Evolutionary conservation across 2,797 vertebrate species (phyloP).

Genomic region (Pangasius macronema): DNA sequence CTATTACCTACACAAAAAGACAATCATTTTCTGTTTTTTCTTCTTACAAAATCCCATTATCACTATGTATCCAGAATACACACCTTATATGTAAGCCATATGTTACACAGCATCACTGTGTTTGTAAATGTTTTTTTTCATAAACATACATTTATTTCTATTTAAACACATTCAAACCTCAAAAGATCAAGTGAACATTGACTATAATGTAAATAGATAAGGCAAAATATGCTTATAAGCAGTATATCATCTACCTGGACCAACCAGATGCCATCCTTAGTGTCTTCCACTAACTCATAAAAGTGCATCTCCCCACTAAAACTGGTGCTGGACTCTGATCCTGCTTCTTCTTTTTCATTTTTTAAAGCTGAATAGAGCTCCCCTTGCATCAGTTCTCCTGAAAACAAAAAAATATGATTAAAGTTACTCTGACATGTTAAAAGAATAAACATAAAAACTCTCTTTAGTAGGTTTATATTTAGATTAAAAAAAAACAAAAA

Average conservation of each 20-base stretch:
- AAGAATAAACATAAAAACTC: neutral
- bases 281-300: constrained; percentile 97
- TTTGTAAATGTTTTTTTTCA: neutral
- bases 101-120: neutral
- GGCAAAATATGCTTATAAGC: neutral
- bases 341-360: constrained; percentile 86
- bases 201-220: neutral
- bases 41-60: neutral
- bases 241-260: constrained; percentile 81
- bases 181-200: neutral
- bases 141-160: neutral
- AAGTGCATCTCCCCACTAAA: constrained; percentile 98
- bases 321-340: constrained; percentile 85
- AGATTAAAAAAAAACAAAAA: neutral
- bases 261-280: constrained; percentile 98
- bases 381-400: constrained; percentile 93
- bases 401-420: neutral
- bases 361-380: constrained; percentile 96
- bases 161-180: neutral
- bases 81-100: neutral
- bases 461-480: neutral
- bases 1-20: constrained; percentile 83
- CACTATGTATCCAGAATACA: neutral
- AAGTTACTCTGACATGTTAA: neutral
- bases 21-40: neutral